phyloP scores from a whole-genome alignment of 1,140 invertebrate species.

The Apis mellifera region Amel_HAv3.1 CM009944.2:3356501-3357000 shows the following conservation, averaged over 20 bases:
- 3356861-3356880: conserved; percentile 1
- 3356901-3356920: conserved; percentile 57
- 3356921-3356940: conserved; percentile 45
- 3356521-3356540: no score
- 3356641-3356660: no score
- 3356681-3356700: no score
- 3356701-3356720: no score
- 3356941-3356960: conserved; percentile 1
- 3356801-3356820: no score
- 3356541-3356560: no score
- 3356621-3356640: background rate
- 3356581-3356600: no score
- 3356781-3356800: no score
- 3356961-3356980: conserved; percentile 19
- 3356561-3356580: background rate
- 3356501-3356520: no score
- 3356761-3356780: background rate
- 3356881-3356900: conserved; percentile 17
- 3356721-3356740: no score
- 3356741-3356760: background rate
- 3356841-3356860: background rate
- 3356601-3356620: background rate
- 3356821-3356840: conserved; percentile 18
- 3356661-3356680: no score
- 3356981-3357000: conserved; percentile 39